Conservation (phyloP, 2,797 vertebrate genomes). For the Loris lydekkerianus region DNA sequence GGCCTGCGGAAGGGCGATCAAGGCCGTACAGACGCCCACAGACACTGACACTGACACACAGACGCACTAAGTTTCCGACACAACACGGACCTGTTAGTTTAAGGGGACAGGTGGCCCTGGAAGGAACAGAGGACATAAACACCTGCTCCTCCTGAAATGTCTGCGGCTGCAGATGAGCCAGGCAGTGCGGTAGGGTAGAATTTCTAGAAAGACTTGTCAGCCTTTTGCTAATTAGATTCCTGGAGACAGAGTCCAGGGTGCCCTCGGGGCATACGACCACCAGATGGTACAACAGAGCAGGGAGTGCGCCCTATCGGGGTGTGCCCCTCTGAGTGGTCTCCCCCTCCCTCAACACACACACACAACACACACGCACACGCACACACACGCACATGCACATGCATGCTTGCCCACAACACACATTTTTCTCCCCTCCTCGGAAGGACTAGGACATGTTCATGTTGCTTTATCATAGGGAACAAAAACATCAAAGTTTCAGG, state of each 20-base stretch:
- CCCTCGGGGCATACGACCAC: background rate
- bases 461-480: background rate
- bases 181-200: background rate
- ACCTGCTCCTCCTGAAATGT: slow-evolving; percentile 43
- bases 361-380: background rate
- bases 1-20: background rate
- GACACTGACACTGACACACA: slow-evolving; percentile 66
- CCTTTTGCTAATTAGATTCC: slow-evolving; percentile 43
- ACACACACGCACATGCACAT: too few relatives aligned
- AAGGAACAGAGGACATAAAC: background rate
- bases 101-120: slow-evolving; percentile 72
- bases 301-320: background rate
- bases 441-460: background rate
- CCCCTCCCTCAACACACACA: background rate
- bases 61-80: slow-evolving; percentile 68
- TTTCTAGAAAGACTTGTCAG: slow-evolving; percentile 64
- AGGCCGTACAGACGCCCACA: slow-evolving; percentile 68
- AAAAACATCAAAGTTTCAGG: background rate
- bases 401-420: background rate
- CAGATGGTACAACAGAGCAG: background rate
- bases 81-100: background rate
- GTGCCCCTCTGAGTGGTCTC: background rate
- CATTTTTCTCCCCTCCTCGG: background rate
- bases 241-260: slow-evolving; percentile 11
- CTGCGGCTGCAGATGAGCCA: slow-evolving; percentile 63